Evolutionary conservation across 1,140 invertebrate species (phyloP).

Genomic region (Calliphora vicina): DNA sequence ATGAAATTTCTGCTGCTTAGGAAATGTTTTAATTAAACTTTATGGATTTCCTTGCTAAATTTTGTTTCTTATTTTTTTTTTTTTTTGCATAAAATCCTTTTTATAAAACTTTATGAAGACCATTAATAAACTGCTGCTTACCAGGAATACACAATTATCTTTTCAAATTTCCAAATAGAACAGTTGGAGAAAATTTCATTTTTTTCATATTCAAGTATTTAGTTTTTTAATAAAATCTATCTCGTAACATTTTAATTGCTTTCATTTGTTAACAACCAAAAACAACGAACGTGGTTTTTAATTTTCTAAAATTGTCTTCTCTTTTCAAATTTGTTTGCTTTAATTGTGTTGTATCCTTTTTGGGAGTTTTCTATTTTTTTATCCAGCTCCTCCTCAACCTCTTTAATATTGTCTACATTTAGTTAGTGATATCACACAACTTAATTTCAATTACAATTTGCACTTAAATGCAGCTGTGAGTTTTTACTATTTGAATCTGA

Average conservation of each 20-base stretch:
- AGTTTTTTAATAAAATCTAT: not conserved
- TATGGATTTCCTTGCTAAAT: slow-evolving; percentile 17
- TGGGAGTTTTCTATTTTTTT: not conserved
- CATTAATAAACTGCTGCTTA: not conserved
- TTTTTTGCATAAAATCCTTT: not conserved
- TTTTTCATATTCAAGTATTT: not conserved
- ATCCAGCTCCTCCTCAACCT: too few relatives aligned
- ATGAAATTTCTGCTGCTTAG: not conserved
- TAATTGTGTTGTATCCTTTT: not conserved
- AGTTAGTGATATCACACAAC: not conserved
- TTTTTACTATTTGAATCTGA: slow-evolving; percentile 23
- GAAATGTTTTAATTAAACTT: slow-evolving; percentile 30
- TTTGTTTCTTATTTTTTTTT: too few relatives aligned
- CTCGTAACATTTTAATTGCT: slow-evolving; percentile 26
- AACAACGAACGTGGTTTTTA: slow-evolving; percentile 16
- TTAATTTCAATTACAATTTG: slow-evolving; percentile 35
- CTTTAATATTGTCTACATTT: too few relatives aligned
- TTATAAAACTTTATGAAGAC: not conserved
- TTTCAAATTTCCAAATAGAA: not conserved
- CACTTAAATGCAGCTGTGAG: slow-evolving; percentile 30
- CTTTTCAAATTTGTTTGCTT: not conserved
- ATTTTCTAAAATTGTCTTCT: slow-evolving; percentile 21
- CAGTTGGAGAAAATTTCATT: not conserved
- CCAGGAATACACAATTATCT: not conserved
- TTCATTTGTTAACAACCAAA: slow-evolving; percentile 20